These are phyloP conservation scores for Coelinius sp. DNA, from an alignment of 2,888 invertebrate species.

Conservation along the genomic window DNA sequence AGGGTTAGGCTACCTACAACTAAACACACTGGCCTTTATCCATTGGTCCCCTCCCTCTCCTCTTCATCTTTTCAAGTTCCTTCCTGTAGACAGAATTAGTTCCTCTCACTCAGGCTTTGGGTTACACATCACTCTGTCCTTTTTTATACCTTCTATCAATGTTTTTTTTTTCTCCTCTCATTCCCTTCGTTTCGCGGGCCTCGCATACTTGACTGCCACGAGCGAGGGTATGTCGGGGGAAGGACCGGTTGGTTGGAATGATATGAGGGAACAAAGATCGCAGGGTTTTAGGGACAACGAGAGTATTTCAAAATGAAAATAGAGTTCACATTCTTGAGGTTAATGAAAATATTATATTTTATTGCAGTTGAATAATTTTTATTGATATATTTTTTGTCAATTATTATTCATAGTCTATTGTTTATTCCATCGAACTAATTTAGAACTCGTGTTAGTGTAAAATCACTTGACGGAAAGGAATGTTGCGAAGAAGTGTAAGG, in stretches of 20 bases:
- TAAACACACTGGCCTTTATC: conserved; percentile 22
- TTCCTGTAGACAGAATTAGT: background rate
- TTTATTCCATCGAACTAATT: background rate
- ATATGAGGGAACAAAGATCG: background rate
- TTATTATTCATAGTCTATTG: background rate
- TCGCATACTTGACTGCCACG: conserved; percentile 68
- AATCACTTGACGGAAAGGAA: background rate
- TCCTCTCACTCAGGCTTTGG: conserved; percentile 27
- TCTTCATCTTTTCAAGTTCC: background rate
- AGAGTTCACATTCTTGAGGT: background rate
- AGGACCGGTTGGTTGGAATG: conserved; percentile 27
- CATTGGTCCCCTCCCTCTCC: background rate
- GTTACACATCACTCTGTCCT: conserved; percentile 8
- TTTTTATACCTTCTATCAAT: conserved; percentile 11
- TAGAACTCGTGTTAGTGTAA: background rate
- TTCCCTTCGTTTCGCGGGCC: conserved; percentile 61
- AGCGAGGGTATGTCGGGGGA: conserved; percentile 52
- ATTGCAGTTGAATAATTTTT: background rate
- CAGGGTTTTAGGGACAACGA: conserved; percentile 6
- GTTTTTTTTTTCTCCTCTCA: conserved; percentile 54
- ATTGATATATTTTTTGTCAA: background rate
- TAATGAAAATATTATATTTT: background rate
- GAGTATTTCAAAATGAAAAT: background rate
- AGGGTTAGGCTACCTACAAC: conserved; percentile 53
- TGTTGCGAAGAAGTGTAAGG: background rate